phyloP scores from a whole-genome alignment of 2,113 vertebrate genomes.

The Chamaea fasciata region DNA sequence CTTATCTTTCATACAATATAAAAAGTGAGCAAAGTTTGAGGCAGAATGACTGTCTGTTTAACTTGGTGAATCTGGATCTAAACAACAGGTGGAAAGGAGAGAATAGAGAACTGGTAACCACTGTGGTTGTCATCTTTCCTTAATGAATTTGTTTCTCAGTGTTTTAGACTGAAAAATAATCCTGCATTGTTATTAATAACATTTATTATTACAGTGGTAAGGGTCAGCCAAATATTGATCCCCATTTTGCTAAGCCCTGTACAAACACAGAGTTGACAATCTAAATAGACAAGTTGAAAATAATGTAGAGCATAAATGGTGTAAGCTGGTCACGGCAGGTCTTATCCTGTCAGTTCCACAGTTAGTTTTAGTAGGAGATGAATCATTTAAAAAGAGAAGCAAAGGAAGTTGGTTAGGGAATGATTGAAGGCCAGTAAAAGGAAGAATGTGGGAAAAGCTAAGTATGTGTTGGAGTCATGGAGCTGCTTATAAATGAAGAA shows the following conservation, averaged over 20 bases:
- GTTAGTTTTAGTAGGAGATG: neutral
- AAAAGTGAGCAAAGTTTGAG: neutral
- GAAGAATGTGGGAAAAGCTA: neutral
- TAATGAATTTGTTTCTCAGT: neutral
- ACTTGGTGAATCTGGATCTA: constrained; percentile 16
- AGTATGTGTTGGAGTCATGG: neutral
- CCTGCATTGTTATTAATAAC: neutral
- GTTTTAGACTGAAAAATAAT: neutral
- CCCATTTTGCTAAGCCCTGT: neutral
- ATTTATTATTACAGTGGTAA: neutral
- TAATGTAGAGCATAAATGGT: neutral
- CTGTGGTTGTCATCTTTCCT: neutral
- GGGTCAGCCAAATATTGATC: constrained; percentile 11
- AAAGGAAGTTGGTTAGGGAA: neutral
- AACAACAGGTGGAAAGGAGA: neutral
- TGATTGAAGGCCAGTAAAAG: neutral
- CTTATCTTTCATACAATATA: constrained; percentile 41
- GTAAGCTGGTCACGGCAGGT: neutral
- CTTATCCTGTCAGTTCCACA: neutral
- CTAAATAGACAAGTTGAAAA: neutral
- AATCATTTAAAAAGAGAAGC: neutral
- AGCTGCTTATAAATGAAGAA: neutral
- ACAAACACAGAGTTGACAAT: neutral
- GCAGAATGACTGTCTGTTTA: neutral
- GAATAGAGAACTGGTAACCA: neutral